Evolutionary conservation across 1,140 invertebrate genomes (phyloP), one percentile per base, ranked within the genome.

Genomic region (Spodoptera litura): DNA sequence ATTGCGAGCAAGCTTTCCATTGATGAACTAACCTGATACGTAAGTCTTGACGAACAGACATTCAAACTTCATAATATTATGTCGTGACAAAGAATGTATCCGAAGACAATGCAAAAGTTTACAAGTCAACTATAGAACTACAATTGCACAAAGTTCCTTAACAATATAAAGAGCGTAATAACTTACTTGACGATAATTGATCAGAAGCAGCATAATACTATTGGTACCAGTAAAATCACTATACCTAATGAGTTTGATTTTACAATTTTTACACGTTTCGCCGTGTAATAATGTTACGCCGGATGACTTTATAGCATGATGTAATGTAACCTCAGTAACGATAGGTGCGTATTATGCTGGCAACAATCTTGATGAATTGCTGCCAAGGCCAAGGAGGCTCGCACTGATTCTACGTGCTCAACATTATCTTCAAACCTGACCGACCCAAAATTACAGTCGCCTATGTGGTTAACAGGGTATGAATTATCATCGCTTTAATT

Each of bases 381-480:
- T 78, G 77, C 55, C 84, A 85, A 85, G 84, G 84, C 75, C 78
- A 78, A 79, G 72, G 77, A 77, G 56, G 58, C 58, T 74, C 52
- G 62, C 78, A 49, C 20, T 78, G 75, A 66, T 71, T 77, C 44
- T 59, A 51, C 58, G 70, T 73, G 55, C 31, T 70, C 20, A 61
- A 51, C 27, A 15, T 70, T 12, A 70, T 35, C 31, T 11, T 38
- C 13, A 2, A 75, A 53, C 52, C 62, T 75, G 11, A 62, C 10
- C 44, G 35, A 15, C 35, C 38, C 35, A 3, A 35, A 62, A 44
- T 64, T 49, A 59, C 13, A 25, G 15, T 12, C 2, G 44, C 9
- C 8, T 11, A 35, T 53, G 20, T 64, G n/a, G 12, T 64, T 10
- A 76, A 53, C 51, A 64, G 44, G 27, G 9, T 53, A 25, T 75